Evolutionary conservation across 2,797 vertebrate genomes (phyloP).

Genomic region (Gambelia wislizenii): DNA sequence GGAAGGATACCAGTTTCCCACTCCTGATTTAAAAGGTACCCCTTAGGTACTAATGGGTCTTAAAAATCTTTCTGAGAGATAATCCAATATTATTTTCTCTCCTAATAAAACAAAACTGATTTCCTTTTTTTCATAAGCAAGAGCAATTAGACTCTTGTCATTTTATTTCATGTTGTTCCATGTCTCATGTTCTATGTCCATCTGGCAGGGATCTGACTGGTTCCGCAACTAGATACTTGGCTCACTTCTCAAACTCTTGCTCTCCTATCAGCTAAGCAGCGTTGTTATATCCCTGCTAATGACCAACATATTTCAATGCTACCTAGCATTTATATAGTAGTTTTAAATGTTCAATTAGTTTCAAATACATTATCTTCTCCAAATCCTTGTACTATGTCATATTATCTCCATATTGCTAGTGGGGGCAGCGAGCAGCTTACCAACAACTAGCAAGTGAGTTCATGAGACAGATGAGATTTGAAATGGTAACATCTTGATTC

Average conservation of each 20-base stretch:
- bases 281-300: no score
- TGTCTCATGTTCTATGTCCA: no score
- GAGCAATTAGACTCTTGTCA: neutral
- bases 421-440: neutral
- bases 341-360: neutral
- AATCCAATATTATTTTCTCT: neutral
- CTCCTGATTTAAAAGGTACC: no score
- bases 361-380: neutral
- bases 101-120: neutral
- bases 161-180: no score
- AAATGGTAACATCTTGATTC: neutral
- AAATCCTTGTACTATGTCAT: neutral
- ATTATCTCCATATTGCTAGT: neutral
- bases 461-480: neutral
- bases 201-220: no score
- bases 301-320: neutral
- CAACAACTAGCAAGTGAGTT: neutral
- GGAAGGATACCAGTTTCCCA: neutral
- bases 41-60: no score
- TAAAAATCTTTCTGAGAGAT: neutral
- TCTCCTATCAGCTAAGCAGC: neutral
- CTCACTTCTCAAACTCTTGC: neutral
- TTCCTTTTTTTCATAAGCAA: neutral
- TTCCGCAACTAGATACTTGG: neutral
- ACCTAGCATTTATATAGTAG: neutral